Evolutionary conservation across 2,113 vertebrate genomes (phyloP), one percentile per base, ranked within the genome.

Genomic region (Microtus ochrogaster): DNA sequence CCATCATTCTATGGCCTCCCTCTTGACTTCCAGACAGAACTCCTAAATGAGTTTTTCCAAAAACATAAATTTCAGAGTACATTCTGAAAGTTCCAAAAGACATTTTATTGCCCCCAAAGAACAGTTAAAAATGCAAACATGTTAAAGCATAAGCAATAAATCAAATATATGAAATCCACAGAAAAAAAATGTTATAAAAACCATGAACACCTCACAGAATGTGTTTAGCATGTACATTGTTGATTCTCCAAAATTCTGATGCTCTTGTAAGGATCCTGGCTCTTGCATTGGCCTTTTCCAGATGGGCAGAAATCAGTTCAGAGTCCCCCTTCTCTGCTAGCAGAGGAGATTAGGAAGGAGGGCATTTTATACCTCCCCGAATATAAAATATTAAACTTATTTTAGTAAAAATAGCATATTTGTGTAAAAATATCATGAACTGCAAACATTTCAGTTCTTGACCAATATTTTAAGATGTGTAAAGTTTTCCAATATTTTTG

Each of bases 71-170:
- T 74, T 79, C 26, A 78, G 88, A 68, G 68, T 90, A 72, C 47
- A 90, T 65, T 93, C 85, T 91, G 49, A 58, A 94, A 90, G 83
- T 41, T 79, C 72, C 58, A 76, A 30, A 77, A 65, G 24, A 88
- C 22, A 13, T 85, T 91, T 95, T 92, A 61, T 84, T 87, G 49
- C 70, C 95, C 55, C 52, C 24, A 85, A 96, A 93, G 84, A 86
- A 65, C 36, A 36, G 39, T 82, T 65, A 81, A 94, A 88, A 66
- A 94, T 83, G 7, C 82, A 91, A 74, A 81, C 63, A 96, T 68
- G 21, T 39, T 68, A 94, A 83, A 76, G 5, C 4, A n/a, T 85
- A 93, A 90, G 70, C 52, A 89, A 85, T 86, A 96, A 90, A 52
- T 95, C 61, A 91, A 79, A 49, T 33, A 52, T 92, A 93, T 70